A percentile compares a stretch with the other conserved stretches of the same genome.
Evolutionary conservation across 2,113 vertebrate species (phyloP).

Genomic region (Panthera uncia): DNA sequence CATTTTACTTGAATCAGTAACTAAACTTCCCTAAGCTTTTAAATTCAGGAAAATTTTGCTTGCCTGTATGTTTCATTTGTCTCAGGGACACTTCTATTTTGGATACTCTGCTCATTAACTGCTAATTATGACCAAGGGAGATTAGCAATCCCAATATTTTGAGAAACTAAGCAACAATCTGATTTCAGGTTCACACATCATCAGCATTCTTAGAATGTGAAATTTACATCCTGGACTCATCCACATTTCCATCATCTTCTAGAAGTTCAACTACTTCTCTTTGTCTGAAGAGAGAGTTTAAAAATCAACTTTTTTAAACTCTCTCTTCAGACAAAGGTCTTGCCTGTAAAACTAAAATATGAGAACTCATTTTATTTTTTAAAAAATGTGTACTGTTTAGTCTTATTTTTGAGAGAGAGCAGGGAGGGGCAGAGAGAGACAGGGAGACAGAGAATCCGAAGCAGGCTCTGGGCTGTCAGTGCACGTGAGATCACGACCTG

Average conservation of each 20-base stretch:
- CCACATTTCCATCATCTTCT: neutral
- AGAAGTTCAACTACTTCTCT: neutral
- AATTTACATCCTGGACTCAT: neutral
- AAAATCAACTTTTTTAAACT: neutral
- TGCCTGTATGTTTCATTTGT: neutral
- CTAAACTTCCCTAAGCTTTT: neutral
- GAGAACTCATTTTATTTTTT: neutral
- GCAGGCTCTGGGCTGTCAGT: too few species aligned
- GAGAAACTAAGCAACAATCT: conserved; percentile 9
- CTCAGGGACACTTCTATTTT: neutral
- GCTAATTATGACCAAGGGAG: neutral
- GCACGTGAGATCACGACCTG: too few species aligned
- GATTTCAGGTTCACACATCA: neutral
- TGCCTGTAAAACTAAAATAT: neutral
- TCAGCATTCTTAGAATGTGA: neutral
- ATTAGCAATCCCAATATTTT: neutral
- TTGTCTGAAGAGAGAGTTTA: too few species aligned
- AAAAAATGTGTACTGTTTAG: neutral
- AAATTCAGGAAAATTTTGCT: neutral
- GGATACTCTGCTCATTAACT: neutral
- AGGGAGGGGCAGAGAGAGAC: too few species aligned
- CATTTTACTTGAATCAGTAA: neutral
- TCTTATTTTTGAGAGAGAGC: too few species aligned
- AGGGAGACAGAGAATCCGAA: too few species aligned
- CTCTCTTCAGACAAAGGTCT: neutral